Percentiles rank a stretch among this genome's conserved stretches.
Conservation (phyloP, 2,113 vertebrate species). For the Coregonus clupeaformis region DNA sequence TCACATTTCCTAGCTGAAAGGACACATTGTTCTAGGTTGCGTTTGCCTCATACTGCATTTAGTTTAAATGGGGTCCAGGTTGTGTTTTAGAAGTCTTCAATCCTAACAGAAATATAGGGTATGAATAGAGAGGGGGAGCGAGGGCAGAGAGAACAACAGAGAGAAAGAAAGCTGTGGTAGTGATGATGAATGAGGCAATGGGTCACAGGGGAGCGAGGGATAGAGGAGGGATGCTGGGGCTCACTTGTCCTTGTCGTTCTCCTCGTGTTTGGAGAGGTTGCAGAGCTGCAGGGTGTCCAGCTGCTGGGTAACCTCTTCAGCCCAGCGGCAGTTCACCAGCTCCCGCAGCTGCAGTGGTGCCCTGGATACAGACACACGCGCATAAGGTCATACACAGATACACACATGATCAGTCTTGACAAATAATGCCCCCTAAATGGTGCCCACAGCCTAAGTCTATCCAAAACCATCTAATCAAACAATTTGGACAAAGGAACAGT, state of each 20-base stretch:
- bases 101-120: neutral
- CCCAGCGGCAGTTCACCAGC: slow-evolving; percentile 98
- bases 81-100: neutral
- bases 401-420: neutral
- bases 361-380: slow-evolving; percentile 61
- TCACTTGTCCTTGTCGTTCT: slow-evolving; percentile 98
- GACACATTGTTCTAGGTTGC: neutral
- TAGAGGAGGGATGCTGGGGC: slow-evolving; percentile 13
- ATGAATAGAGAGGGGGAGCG: neutral
- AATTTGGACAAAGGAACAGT: neutral
- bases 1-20: neutral
- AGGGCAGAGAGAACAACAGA: neutral
- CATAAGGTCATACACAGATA: slow-evolving; percentile 10
- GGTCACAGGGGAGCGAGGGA: neutral
- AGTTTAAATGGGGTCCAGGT: neutral
- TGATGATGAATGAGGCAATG: neutral
- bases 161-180: neutral
- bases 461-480: neutral
- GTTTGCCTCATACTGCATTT: neutral
- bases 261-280: slow-evolving; percentile 94
- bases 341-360: slow-evolving; percentile 93
- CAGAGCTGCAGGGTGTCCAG: slow-evolving; percentile 96
- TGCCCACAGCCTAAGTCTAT: neutral
- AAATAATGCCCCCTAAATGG: neutral
- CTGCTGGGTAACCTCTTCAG: slow-evolving; percentile 97